phyloP scores from a whole-genome alignment of 2,888 invertebrate genomes.

The Agonopterix heracliana region DNA sequence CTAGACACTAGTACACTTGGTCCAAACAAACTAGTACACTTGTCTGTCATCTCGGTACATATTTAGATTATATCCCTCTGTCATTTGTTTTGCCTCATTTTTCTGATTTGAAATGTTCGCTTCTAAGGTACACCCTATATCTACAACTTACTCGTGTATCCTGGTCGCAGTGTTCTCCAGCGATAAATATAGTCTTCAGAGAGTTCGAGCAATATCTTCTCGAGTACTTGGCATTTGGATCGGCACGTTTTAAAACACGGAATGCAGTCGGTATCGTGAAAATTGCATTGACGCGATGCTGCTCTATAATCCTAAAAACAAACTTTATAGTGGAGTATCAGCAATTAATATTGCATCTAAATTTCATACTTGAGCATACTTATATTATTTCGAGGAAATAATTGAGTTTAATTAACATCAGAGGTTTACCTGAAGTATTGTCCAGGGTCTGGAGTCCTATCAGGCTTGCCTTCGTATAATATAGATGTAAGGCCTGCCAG shows the following conservation, averaged over 20 bases:
- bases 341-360: too few relatives aligned
- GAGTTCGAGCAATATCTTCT: constrained; percentile 83
- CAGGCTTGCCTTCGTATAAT: constrained; percentile 95
- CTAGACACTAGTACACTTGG: too few relatives aligned
- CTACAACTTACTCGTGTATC: constrained; percentile 86
- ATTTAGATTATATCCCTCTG: too few relatives aligned
- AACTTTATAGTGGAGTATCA: not conserved
- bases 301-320: constrained; percentile 84
- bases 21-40: too few relatives aligned
- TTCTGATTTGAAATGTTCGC: too few relatives aligned
- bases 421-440: constrained; percentile 87
- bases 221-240: constrained; percentile 82
- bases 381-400: too few relatives aligned
- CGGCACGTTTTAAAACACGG: constrained; percentile 88
- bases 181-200: constrained; percentile 84
- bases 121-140: too few relatives aligned
- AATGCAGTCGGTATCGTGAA: constrained; percentile 95
- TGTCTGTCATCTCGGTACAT: too few relatives aligned
- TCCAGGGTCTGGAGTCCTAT: constrained; percentile 94
- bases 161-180: constrained; percentile 95
- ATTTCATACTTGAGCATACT: too few relatives aligned
- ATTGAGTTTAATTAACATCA: too few relatives aligned
- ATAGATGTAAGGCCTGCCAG: constrained; percentile 87
- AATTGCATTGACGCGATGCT: constrained; percentile 89
- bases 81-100: too few relatives aligned